These are phyloP conservation scores for Atherinosoma microstoma DNA, from an alignment of 2,797 vertebrate species.

Conservation along the genomic window DNA sequence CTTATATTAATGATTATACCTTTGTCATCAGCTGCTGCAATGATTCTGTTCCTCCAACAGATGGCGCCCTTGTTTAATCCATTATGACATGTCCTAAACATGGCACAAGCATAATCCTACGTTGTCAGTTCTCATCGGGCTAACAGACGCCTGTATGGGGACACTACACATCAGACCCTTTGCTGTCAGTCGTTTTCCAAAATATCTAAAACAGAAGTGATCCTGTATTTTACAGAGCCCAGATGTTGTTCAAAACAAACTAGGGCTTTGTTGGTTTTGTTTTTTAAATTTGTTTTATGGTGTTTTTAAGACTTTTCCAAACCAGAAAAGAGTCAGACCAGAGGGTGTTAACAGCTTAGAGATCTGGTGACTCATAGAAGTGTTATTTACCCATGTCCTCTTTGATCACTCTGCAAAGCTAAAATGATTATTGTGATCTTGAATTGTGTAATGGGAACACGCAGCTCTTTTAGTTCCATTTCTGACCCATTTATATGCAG, in stretches of 20 bases:
- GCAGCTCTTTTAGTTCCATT: constrained; percentile 23
- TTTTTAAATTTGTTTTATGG: not conserved
- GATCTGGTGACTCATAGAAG: not conserved
- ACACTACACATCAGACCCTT: not conserved
- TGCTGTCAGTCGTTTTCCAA: not conserved
- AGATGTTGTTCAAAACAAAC: not conserved
- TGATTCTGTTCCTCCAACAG: constrained; percentile 46
- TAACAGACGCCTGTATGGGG: not conserved
- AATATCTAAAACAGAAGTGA: not conserved
- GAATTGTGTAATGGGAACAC: constrained; percentile 6
- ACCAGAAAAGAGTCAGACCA: not conserved
- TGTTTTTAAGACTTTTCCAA: not conserved
- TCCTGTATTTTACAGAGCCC: no score
- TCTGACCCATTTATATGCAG: not conserved
- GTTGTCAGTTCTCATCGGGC: not conserved
- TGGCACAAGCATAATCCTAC: not conserved
- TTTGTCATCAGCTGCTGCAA: constrained; percentile 1
- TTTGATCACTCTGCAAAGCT: not conserved
- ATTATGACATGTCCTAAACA: not conserved
- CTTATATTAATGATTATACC: not conserved
- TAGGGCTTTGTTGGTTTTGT: not conserved
- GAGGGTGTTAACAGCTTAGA: not conserved
- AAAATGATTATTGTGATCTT: constrained; percentile 33
- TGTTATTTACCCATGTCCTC: not conserved
- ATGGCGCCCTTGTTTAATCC: constrained; percentile 30